Evolutionary conservation across 1,140 invertebrate genomes (phyloP).

Genomic region (Calliphora vicina): DNA sequence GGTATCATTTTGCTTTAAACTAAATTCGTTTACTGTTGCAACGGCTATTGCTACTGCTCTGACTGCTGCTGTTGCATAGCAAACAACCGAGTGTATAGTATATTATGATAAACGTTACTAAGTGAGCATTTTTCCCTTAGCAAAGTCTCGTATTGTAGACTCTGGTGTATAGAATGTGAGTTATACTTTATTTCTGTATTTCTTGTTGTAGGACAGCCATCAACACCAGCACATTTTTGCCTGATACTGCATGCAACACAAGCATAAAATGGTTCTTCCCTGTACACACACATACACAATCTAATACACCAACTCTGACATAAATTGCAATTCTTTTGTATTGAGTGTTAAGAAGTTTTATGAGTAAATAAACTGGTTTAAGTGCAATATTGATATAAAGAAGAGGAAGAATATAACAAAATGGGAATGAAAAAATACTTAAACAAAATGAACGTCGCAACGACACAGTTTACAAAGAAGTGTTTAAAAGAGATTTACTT

Average conservation of each 20-base stretch:
- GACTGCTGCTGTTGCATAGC: background rate
- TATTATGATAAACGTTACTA: constrained; percentile 31
- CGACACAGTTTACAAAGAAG: background rate
- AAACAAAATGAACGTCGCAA: background rate
- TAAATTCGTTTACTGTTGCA: background rate
- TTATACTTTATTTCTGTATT: background rate
- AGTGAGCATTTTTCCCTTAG: constrained; percentile 24
- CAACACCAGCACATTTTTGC: background rate
- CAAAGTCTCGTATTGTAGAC: background rate
- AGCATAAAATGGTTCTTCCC: background rate
- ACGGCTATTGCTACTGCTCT: background rate
- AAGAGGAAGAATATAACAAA: background rate
- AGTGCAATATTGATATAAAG: constrained; percentile 28
- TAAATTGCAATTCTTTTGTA: constrained; percentile 30
- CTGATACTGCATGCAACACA: background rate
- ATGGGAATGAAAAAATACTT: too few relatives aligned
- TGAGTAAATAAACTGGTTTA: constrained; percentile 31
- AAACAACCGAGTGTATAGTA: background rate
- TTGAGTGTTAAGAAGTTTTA: constrained; percentile 33
- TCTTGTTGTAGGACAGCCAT: background rate
- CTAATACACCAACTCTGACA: background rate
- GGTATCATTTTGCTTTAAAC: background rate
- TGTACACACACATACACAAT: background rate
- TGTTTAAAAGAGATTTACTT: background rate
- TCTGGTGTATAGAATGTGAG: background rate